phyloP scores from a whole-genome alignment of 2,113 vertebrate genomes.

The Xenotilapia caudafasciata region DNA sequence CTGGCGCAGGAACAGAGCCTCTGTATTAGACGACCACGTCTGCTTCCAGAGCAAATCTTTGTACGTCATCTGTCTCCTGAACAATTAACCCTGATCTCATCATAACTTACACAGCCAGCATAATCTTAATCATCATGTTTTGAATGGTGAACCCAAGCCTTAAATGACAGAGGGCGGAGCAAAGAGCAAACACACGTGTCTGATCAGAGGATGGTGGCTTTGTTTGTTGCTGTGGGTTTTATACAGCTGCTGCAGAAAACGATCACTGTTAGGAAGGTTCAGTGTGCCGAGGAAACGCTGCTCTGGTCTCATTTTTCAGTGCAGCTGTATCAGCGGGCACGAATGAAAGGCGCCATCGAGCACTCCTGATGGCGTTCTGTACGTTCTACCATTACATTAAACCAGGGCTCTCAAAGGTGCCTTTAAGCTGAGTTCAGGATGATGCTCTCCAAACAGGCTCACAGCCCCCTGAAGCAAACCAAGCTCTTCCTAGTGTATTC shows the following conservation, averaged over 20 bases:
- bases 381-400: not conserved
- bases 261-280: not conserved
- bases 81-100: not conserved
- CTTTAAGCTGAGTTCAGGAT: not conserved
- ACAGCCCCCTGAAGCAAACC: not conserved
- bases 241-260: not conserved
- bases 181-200: not conserved
- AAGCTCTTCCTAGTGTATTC: not conserved
- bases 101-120: not conserved
- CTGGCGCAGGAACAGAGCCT: fast-evolving
- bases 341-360: not conserved
- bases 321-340: not conserved
- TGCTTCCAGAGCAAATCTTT: not conserved
- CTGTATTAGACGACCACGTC: not conserved
- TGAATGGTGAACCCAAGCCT: not conserved
- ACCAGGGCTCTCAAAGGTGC: not conserved
- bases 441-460: not conserved
- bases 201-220: not conserved
- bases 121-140: not conserved
- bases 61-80: not conserved
- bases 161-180: not conserved
- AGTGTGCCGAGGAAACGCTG: not conserved
- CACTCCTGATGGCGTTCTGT: too few relatives aligned
- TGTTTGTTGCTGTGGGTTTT: not conserved
- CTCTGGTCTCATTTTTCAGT: not conserved